phyloP scores from a whole-genome alignment of 2,797 vertebrate species.

The Clamator glandarius region DNA sequence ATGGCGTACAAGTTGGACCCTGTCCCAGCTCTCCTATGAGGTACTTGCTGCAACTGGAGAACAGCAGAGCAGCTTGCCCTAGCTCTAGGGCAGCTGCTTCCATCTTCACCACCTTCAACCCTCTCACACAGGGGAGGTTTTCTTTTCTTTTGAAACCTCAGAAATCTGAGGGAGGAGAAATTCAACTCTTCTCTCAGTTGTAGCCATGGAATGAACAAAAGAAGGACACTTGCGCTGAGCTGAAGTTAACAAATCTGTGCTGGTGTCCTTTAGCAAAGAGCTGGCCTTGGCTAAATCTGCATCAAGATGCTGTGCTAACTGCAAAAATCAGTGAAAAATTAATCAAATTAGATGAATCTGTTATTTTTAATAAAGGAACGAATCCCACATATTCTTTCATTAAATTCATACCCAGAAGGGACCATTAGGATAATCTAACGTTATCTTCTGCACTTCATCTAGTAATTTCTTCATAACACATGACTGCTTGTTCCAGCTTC shows the following conservation, averaged over 20 bases:
- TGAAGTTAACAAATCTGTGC: not conserved
- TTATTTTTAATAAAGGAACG: slow-evolving; percentile 17
- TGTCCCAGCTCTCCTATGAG: rapidly evolving
- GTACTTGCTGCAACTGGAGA: rapidly evolving
- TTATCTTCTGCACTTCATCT: not conserved
- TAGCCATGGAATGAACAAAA: not conserved
- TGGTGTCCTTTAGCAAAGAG: not conserved
- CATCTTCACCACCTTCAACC: rapidly evolving
- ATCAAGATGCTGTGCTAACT: not conserved
- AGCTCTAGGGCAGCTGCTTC: not conserved
- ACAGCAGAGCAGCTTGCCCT: rapidly evolving
- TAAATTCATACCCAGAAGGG: not conserved
- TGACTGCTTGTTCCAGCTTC: not conserved
- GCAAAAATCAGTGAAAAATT: not conserved
- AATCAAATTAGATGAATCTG: not conserved
- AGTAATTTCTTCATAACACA: not conserved
- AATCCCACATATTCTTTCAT: not conserved
- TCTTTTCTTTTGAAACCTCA: not conserved
- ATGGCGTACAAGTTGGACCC: rapidly evolving
- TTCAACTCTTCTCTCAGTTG: not conserved
- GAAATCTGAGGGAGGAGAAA: no score
- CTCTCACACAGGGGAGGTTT: no score
- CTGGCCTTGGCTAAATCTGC: not conserved
- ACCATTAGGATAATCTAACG: not conserved
- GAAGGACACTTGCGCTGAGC: not conserved